phyloP scores from a whole-genome alignment of 2,113 vertebrate genomes.

The Labrus mixtus region DNA sequence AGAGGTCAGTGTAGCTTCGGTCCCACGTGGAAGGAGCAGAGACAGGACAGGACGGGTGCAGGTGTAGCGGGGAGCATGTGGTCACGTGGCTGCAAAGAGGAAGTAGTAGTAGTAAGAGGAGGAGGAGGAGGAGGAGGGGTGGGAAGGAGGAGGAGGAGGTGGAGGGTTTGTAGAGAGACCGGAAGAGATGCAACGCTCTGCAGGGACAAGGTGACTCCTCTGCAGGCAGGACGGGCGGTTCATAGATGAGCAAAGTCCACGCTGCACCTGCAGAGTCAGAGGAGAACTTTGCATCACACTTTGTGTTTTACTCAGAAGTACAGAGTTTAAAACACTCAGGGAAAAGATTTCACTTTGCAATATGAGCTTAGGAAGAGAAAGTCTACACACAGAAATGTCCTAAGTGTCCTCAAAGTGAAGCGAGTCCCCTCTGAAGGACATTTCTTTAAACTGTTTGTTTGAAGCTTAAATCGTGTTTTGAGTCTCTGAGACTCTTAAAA shows the following conservation, averaged over 20 bases:
- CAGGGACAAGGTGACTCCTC: conserved; percentile 74
- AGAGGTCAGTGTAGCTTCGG: conserved; percentile 55
- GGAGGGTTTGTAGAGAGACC: conserved; percentile 31
- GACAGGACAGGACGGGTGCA: conserved; percentile 18
- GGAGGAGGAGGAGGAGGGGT: conserved; percentile 42
- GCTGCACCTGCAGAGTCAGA: not conserved
- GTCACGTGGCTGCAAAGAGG: not conserved
- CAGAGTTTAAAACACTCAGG: not conserved
- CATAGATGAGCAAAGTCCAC: not conserved
- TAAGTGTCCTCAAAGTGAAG: too few relatives aligned
- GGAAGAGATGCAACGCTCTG: conserved; percentile 47
- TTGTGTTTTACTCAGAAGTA: too few relatives aligned
- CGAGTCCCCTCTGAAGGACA: too few relatives aligned
- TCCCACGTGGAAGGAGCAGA: conserved; percentile 7
- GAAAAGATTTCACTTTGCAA: not conserved
- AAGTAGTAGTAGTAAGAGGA: conserved; percentile 36
- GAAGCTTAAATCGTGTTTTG: too few relatives aligned
- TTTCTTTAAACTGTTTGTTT: too few relatives aligned
- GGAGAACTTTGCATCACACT: not conserved
- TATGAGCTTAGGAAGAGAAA: too few relatives aligned
- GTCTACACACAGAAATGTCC: too few relatives aligned
- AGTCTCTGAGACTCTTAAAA: too few relatives aligned
- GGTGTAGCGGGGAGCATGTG: conserved; percentile 24
- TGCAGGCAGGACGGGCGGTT: not conserved
- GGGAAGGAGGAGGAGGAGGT: conserved; percentile 34